These are phyloP conservation scores for Dryobotodes eremita DNA, from an alignment of 2,888 invertebrate species.

Conservation along the genomic window DNA sequence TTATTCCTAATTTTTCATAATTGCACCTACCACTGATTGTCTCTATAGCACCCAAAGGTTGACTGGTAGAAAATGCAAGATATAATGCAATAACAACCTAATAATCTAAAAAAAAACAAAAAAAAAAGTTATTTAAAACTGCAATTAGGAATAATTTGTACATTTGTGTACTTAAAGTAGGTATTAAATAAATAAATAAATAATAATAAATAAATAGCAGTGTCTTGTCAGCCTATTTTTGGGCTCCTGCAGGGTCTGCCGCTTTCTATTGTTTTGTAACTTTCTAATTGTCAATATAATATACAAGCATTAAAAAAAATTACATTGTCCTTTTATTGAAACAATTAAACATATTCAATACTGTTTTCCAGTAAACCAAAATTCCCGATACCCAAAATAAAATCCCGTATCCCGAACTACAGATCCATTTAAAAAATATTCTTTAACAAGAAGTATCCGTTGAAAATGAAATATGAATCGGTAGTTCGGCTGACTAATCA, in stretches of 20 bases:
- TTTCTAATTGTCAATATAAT: background rate
- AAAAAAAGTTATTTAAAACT: slow-evolving; percentile 38
- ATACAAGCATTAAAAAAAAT: background rate
- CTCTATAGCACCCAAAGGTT: no score
- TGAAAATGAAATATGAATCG: slow-evolving; percentile 18
- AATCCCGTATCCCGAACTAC: background rate
- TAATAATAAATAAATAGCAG: background rate
- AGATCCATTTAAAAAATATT: background rate
- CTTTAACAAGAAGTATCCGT: background rate
- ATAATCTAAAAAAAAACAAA: slow-evolving; percentile 19
- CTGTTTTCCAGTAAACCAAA: background rate
- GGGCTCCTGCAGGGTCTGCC: background rate
- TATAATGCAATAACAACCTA: slow-evolving; percentile 21
- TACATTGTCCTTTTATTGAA: background rate
- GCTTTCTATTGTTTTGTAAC: no score
- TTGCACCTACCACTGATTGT: no score
- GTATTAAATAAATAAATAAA: no score
- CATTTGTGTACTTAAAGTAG: no score
- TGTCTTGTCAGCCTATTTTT: background rate
- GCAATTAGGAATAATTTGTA: slow-evolving; percentile 57
- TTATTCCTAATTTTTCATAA: no score
- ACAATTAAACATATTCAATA: background rate
- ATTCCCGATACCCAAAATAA: background rate
- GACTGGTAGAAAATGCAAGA: background rate
- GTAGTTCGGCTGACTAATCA: slow-evolving; percentile 11